Evolutionary conservation across 2,113 vertebrate species (phyloP).

Genomic region (Athene cunicularia): DNA sequence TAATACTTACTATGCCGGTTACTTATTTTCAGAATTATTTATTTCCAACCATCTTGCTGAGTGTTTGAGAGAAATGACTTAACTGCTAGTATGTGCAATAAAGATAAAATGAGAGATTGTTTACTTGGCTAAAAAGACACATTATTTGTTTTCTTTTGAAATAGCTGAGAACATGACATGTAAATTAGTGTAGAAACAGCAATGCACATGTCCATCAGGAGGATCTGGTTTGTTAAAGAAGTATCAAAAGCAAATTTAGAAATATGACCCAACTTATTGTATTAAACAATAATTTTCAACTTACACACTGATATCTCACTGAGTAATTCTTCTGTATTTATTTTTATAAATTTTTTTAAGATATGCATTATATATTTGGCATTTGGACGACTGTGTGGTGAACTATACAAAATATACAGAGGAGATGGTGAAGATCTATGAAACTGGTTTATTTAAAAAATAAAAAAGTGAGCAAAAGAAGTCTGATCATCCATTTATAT

Average conservation of each 20-base stretch:
- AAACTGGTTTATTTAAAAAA: neutral
- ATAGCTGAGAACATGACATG: neutral
- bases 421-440: neutral
- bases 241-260: neutral
- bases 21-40: constrained; percentile 35
- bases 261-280: neutral
- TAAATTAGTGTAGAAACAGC: constrained; percentile 10
- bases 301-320: neutral
- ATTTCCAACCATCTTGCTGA: constrained; percentile 28
- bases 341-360: neutral
- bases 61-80: constrained; percentile 21
- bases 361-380: neutral
- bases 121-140: neutral
- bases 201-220: neutral
- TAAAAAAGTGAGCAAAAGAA: neutral
- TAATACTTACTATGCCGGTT: constrained; percentile 33
- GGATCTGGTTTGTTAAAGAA: neutral
- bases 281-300: neutral
- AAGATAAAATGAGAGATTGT: constrained; percentile 53
- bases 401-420: neutral
- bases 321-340: neutral
- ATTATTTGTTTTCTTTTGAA: constrained; percentile 49
- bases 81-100: constrained; percentile 14
- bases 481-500: neutral
- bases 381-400: neutral